Conservation (phyloP, 2,113 vertebrate species). For the Nothobranchius furzeri region DNA sequence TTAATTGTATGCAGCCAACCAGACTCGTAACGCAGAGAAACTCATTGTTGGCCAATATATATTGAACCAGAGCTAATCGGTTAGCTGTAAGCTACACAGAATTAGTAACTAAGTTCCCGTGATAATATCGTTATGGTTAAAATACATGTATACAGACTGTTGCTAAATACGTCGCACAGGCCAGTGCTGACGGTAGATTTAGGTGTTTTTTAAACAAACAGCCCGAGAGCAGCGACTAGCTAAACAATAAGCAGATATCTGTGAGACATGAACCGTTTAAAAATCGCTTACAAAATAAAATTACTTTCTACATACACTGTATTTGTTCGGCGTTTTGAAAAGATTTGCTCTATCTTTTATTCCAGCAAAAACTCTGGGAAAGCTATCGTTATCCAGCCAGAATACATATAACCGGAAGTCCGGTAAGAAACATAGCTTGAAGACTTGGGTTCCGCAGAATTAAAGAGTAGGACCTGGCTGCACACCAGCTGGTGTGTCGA, state of each 20-base stretch:
- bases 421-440: background rate
- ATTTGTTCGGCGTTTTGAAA: background rate
- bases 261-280: background rate
- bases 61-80: too few relatives aligned
- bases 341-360: background rate
- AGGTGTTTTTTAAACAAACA: background rate
- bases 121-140: background rate
- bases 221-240: constrained; percentile 2
- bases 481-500: too few relatives aligned
- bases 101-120: background rate
- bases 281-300: background rate
- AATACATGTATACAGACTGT: background rate
- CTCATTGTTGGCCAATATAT: constrained; percentile 50
- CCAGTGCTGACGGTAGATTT: background rate
- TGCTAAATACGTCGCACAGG: background rate
- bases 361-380: constrained; percentile 50
- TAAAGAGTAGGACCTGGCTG: too few relatives aligned
- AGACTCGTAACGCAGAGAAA: constrained; percentile 55
- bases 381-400: constrained; percentile 43
- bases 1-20: background rate
- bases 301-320: constrained; percentile 20
- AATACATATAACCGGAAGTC: constrained; percentile 19
- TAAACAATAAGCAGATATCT: background rate
- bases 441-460: constrained; percentile 25
- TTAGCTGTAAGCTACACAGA: background rate